Base-by-base conservation (phyloP, 2,888 invertebrate species). In the Azorinus chamasolen region DNA sequence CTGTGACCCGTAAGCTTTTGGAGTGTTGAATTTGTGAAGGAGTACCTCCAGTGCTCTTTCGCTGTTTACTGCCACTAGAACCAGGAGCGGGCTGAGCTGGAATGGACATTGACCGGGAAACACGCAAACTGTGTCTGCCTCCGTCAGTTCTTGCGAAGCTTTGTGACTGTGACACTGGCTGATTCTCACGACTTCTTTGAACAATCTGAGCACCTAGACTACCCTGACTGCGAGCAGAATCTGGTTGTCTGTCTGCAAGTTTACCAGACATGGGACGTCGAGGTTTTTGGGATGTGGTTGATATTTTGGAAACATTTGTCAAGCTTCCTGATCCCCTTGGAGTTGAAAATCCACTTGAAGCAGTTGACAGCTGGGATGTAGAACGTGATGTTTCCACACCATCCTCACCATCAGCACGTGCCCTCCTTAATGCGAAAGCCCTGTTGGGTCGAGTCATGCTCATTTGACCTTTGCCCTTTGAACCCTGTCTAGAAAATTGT, bases 381-480 rank as follows among this genome's bases (percentile, higher is more conserved):
- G 77, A 59, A 43, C 80, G 71, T 18, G 79, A 55, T 27, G 88
- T 59, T 24, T 80, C 74, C 20, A 84, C 74, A 16, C 46, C 16
- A 50, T 80, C 72, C 53, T 83, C 86, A 48, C 79, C 83, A 53
- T 87, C 90, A 46, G 90, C 87, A 82, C 95, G 92, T n/a, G 95
- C 94, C 92, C 96, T 86, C 85, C 96, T 94, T 93, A 96, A 93
- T 90, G 96, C 93, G 84, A 92, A 93, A n/a, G 96, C 96, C 82
- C 96, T 94, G 91, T 97, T 97, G 50, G 92, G 89, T 76, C 91
- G 93, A 6, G 92, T 90, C 87, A 90, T 93, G 27, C 87, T 79
- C 61, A 91, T 91, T 54, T 83, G 79, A 3, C 91, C 91, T 77
- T 89, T 90, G 22, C 91, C 90, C 55, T 87, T 88, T 48, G 90